Evolutionary conservation across 2,113 vertebrate genomes (phyloP).

Genomic region (Entelurus aequoreus): DNA sequence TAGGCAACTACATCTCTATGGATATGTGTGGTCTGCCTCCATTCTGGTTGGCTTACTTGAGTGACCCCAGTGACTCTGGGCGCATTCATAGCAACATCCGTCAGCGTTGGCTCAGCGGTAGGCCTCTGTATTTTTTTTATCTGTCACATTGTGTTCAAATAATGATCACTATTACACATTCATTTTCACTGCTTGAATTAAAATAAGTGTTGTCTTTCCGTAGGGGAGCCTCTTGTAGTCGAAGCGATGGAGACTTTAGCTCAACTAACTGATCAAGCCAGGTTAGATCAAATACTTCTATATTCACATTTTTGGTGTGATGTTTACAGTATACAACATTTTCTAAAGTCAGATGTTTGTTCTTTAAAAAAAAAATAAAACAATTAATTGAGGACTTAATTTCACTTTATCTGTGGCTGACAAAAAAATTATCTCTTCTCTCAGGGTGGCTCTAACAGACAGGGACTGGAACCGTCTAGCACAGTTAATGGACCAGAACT

Average conservation of each 20-base stretch:
- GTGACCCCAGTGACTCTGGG: conserved; percentile 79
- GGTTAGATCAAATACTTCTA: conserved; percentile 47
- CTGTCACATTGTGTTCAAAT: not conserved
- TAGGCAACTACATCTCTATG: conserved; percentile 71
- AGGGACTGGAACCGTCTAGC: conserved; percentile 69
- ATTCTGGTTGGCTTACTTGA: conserved; percentile 78
- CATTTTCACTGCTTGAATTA: too few species aligned
- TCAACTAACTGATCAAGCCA: conserved; percentile 74
- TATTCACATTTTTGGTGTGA: not conserved
- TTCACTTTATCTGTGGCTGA: not conserved
- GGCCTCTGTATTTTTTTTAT: not conserved
- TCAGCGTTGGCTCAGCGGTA: conserved; percentile 77
- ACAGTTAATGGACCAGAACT: conserved; percentile 77
- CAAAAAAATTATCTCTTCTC: conserved; percentile 2
- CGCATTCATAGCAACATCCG: conserved; percentile 78
- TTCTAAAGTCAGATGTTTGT: not conserved
- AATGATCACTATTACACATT: not conserved
- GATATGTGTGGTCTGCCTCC: conserved; percentile 65
- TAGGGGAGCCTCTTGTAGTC: conserved; percentile 70
- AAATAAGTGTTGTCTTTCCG: not conserved
- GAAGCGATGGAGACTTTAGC: conserved; percentile 77
- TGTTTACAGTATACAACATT: not conserved
- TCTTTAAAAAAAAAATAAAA: not conserved
- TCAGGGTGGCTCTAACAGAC: conserved; percentile 59
- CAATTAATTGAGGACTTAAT: not conserved